Conservation (phyloP, 2,113 vertebrate genomes). For the Petrocephalus microphthalmus region DNA sequence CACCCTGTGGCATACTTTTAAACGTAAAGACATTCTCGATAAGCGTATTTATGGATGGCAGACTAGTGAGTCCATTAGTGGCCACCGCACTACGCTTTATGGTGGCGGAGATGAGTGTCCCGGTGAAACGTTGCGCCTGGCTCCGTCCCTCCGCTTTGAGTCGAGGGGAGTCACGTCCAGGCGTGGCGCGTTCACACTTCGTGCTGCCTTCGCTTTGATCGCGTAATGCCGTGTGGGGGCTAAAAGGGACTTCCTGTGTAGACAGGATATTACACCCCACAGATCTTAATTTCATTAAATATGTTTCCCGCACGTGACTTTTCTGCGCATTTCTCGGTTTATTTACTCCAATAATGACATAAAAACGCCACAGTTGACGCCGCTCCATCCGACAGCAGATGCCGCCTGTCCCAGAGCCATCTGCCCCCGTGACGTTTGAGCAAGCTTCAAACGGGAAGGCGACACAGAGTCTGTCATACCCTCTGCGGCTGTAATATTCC, state of each 20-base stretch:
- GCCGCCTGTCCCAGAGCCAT: neutral
- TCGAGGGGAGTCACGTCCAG: neutral
- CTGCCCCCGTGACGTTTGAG: neutral
- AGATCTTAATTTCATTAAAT: neutral
- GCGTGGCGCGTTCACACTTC: neutral
- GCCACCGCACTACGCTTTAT: neutral
- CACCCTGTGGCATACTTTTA: neutral
- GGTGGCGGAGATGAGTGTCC: neutral
- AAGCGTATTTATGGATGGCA: neutral
- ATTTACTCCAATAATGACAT: neutral
- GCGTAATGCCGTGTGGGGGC: neutral
- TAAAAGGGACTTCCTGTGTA: neutral
- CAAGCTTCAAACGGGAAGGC: neutral
- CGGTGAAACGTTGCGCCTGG: neutral
- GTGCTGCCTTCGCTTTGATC: neutral
- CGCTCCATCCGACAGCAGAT: neutral
- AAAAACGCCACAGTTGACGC: neutral
- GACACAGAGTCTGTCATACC: neutral
- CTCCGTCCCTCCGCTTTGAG: neutral
- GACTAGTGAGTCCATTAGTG: neutral
- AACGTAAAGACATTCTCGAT: neutral
- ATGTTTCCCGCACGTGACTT: neutral
- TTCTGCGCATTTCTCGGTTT: neutral
- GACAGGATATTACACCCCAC: neutral
- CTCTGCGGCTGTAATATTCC: neutral